Evolutionary conservation across 2,797 vertebrate genomes (phyloP), one percentile per base, ranked within the genome.

Genomic region (Rhinogobio ventralis): DNA sequence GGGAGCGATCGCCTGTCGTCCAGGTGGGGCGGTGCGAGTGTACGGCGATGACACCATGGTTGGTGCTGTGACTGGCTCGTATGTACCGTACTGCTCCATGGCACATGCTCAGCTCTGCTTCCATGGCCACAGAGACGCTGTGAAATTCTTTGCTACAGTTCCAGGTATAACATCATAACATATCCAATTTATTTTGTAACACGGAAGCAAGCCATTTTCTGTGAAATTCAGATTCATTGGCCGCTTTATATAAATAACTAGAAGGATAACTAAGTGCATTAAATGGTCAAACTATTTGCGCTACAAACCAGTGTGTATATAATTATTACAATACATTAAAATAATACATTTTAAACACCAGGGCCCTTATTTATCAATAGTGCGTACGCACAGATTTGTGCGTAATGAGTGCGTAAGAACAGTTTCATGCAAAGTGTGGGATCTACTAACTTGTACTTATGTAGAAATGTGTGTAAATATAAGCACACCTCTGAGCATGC

Each of bases 61-160:
- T 89, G 74, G 88, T 23, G 95, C 91, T 45, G 79, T 92, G 0
- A 89, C 95, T 14, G 95, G 96, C 88, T 96, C 95, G 90, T 97
- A 96, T 79, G 98, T 99, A 86, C 98, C 98, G 0, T 99, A 98
- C 93, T 99, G 98, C 93, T 99, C 98, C 90, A 99, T 99, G 98
- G 97, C 98, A 17, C 97, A 99, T 83, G 98, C 98, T 75, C 98
- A 99, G 89, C 97, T 99, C 88, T 99, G 98, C 87, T 99, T 99
- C 94, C 98, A 99, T 0, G 98, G 98, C 46, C 98, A 99, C 89
- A 95, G 97, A 0, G 97, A 99, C 19, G 97, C 98, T 0, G 97
- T 99, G 90, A 99, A 99, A 91, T 99, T 99, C 91, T 99, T 99
- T 0, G 97, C 96, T 67, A 97, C 97, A 0, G 97, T 98, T 85